Conservation (phyloP, 2,888 invertebrate species). For the Drepanosiphum platanoidis region DNA sequence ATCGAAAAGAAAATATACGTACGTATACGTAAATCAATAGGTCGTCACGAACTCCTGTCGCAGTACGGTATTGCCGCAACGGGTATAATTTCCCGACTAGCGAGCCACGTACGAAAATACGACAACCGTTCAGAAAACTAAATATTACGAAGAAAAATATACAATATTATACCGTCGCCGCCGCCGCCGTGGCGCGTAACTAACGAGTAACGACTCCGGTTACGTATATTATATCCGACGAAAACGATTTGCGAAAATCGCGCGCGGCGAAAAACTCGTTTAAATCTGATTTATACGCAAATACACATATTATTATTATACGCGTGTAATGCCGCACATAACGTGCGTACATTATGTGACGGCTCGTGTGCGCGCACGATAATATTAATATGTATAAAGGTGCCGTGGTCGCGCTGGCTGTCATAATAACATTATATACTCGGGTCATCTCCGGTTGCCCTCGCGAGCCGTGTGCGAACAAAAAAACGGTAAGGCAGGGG, state of each 20-base stretch:
- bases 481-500: not conserved
- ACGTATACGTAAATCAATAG: too few relatives aligned
- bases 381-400: not conserved
- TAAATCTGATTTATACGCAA: not conserved
- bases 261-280: not conserved
- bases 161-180: not conserved
- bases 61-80: too few relatives aligned
- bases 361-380: not conserved
- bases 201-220: too few relatives aligned
- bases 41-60: too few relatives aligned
- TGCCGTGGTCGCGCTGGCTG: not conserved
- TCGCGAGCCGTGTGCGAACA: not conserved
- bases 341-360: not conserved
- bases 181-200: not conserved
- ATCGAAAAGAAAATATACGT: too few relatives aligned
- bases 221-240: too few relatives aligned
- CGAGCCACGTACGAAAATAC: too few relatives aligned
- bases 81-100: too few relatives aligned
- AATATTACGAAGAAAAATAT: too few relatives aligned
- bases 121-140: too few relatives aligned
- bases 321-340: not conserved
- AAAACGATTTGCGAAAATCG: not conserved
- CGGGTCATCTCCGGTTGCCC: constrained; percentile 26
- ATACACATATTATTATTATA: not conserved
- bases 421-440: constrained; percentile 31